Conservation (phyloP, 2,797 vertebrate species). For the Eidolon dupreanum region DNA sequence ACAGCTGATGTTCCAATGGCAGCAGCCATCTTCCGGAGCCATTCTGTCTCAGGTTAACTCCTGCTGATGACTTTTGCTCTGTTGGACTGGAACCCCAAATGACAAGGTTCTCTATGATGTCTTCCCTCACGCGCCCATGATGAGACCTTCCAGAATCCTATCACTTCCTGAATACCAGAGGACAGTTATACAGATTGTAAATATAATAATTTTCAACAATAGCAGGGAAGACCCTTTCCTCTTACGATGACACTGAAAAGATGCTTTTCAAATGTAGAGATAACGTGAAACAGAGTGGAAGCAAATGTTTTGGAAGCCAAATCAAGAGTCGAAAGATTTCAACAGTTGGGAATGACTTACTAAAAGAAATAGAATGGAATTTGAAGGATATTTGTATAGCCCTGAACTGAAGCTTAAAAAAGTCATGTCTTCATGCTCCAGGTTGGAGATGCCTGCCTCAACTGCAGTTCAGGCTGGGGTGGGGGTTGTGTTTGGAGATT, state of each 20-base stretch:
- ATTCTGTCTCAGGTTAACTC: neutral
- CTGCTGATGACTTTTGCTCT: neutral
- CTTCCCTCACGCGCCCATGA: neutral
- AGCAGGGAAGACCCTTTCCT: neutral
- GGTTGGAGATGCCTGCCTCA: neutral
- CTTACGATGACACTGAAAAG: neutral
- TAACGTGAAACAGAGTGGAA: neutral
- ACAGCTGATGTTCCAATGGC: neutral
- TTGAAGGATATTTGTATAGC: neutral
- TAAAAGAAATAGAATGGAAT: neutral
- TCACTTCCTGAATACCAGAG: neutral
- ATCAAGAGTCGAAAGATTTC: neutral
- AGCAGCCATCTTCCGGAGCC: neutral
- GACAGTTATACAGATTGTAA: neutral
- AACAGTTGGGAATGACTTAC: neutral
- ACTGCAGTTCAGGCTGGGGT: neutral
- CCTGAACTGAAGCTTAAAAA: neutral
- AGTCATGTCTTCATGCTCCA: neutral
- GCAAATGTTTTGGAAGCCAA: neutral
- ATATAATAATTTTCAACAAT: neutral
- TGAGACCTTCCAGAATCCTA: neutral
- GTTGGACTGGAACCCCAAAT: neutral
- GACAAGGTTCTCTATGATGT: neutral
- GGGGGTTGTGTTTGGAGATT: neutral
- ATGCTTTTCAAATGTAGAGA: neutral